Evolutionary conservation across 2,113 vertebrate genomes (phyloP).

Genomic region (Vombatus ursinus): DNA sequence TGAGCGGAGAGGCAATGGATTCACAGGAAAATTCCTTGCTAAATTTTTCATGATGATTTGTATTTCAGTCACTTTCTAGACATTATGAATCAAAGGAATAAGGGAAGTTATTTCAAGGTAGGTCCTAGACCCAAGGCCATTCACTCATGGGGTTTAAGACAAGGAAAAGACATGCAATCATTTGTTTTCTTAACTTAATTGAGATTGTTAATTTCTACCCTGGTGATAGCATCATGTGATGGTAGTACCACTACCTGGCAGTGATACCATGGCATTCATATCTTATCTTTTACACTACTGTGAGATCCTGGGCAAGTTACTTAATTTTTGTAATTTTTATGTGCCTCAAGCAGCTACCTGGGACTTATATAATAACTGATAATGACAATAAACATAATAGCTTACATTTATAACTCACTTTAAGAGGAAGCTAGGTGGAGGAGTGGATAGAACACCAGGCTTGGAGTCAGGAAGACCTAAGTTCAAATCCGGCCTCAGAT

Average conservation of each 20-base stretch:
- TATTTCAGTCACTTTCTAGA: not conserved
- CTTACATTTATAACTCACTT: not conserved
- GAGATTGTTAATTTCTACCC: not conserved
- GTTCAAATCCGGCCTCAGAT: not conserved
- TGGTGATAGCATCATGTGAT: not conserved
- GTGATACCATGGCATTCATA: not conserved
- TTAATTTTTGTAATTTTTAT: not conserved
- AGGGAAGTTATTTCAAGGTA: not conserved
- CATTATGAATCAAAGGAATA: not conserved
- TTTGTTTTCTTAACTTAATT: not conserved
- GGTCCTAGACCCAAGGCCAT: not conserved
- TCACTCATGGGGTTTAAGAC: not conserved
- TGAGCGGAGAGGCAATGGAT: not conserved
- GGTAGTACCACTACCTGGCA: not conserved
- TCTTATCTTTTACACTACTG: not conserved
- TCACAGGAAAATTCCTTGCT: not conserved
- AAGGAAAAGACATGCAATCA: not conserved
- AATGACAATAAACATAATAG: not conserved
- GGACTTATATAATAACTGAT: not conserved
- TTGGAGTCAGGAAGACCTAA: not conserved
- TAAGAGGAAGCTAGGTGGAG: not conserved
- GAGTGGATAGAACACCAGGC: not conserved
- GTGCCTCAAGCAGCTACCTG: not conserved
- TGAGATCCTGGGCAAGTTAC: not conserved
- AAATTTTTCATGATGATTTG: not conserved